Evolutionary conservation across 2,113 vertebrate species (phyloP), one percentile per base, ranked within the genome.

Genomic region (Phodopus roborovskii): DNA sequence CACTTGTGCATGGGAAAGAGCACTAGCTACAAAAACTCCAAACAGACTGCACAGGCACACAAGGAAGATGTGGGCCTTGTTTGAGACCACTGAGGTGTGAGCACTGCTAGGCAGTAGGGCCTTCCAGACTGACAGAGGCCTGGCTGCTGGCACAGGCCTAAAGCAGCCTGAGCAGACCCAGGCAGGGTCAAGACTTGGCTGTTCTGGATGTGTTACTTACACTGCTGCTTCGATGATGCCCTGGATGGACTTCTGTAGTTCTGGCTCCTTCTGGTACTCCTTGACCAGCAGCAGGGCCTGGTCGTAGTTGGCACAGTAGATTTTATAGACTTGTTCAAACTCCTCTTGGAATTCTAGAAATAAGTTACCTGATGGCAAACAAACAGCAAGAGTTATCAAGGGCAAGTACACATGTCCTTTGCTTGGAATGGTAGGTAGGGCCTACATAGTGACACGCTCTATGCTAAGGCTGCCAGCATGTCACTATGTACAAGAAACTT

Each of bases 281-380:
- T 99, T 98, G 97, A 99, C 98, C 96, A 99, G 91, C 86, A 98
- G 88, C 0, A 99, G 98, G 4, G 99, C 97, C 4, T 99, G 98
- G 58, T 98, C 99, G 0, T 99, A 99, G 99, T 98, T 98, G 96
- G 98, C 98, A 97, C 99, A 99, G 97, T 99, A 99, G 89, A 99
- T 98, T 94, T 98, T 99, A 90, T 99, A 99, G 30, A 98, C 98
- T 0, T 95, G 97, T 96, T 99, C 99, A 26, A 99, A 98, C 95
- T 99, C 99, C 16, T 98, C 98, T 85, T 99, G 99, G 97, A 99
- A 98, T 74, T 98, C 98, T 94, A 99, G 99, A 98, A 99, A 99
- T 1, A 99, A 93, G 1, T 98, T 77, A 77, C 99, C 99, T 99
- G 96, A 36, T 15, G 96, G 74, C 1, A 2, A 85, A 70, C 77